Conservation (phyloP, 2,113 vertebrate species). For the Oplegnathus fasciatus region DNA sequence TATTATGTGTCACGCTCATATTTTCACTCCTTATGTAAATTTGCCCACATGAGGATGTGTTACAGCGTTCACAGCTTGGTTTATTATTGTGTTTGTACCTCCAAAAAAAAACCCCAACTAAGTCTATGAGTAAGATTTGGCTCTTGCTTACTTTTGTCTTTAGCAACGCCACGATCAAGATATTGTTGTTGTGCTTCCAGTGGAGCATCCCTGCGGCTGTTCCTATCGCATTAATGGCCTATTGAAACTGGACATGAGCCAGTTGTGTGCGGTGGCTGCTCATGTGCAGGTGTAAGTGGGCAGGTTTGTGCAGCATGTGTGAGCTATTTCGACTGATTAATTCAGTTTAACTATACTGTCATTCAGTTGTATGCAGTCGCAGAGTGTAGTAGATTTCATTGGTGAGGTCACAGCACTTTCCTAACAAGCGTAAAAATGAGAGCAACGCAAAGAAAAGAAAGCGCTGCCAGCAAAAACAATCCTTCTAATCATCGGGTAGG, state of each 20-base stretch:
- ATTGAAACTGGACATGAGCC: slow-evolving; percentile 2
- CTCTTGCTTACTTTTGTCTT: slow-evolving; percentile 2
- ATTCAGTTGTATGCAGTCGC: not conserved
- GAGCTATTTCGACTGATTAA: not conserved
- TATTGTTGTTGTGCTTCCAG: not conserved
- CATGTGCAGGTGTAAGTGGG: slow-evolving; percentile 8
- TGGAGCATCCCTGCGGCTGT: not conserved
- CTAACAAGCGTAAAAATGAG: slow-evolving; percentile 21
- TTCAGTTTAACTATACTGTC: not conserved
- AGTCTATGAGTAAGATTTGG: not conserved
- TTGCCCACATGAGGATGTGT: not conserved
- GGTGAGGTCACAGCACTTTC: not conserved
- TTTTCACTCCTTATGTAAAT: slow-evolving; percentile 8
- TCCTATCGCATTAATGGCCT: slow-evolving; percentile 9
- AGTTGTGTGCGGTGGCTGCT: slow-evolving; percentile 19
- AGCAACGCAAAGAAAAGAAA: slow-evolving; percentile 1
- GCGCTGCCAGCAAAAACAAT: not conserved
- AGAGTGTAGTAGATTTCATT: not conserved
- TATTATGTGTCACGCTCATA: not conserved
- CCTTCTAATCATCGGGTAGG: not conserved
- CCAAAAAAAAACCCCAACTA: not conserved
- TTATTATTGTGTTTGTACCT: not conserved
- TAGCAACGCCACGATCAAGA: not conserved
- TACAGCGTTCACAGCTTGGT: not conserved
- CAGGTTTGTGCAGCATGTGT: not conserved